Evolutionary conservation across 2,113 vertebrate species (phyloP).

Genomic region (Mesocricetus auratus): DNA sequence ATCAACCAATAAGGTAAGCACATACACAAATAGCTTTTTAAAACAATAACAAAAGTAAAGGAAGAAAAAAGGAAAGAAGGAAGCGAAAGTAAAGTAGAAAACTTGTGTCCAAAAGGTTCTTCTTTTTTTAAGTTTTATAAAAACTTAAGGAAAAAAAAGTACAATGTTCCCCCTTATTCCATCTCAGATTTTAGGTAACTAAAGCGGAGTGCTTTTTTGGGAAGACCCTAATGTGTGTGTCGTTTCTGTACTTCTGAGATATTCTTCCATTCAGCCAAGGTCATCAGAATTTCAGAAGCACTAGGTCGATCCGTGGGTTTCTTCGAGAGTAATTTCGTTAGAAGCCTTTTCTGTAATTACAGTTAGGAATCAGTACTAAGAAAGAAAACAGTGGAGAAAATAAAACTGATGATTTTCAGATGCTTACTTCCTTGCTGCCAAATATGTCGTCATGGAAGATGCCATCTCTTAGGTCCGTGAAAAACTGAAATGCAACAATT

Average conservation of each 20-base stretch:
- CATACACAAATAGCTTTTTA: too few relatives aligned
- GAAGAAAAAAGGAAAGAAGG: neutral
- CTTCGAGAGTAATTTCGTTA: conserved; percentile 65
- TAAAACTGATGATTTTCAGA: conserved; percentile 56
- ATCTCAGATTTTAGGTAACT: neutral
- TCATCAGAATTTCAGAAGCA: conserved; percentile 51
- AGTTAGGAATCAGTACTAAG: conserved; percentile 25
- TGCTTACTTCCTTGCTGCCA: conserved; percentile 74
- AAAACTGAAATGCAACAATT: conserved; percentile 70
- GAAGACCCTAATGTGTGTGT: neutral
- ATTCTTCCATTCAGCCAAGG: conserved; percentile 58
- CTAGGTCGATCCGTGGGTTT: conserved; percentile 48
- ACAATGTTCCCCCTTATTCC: neutral
- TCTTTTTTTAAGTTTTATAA: neutral
- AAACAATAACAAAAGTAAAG: neutral
- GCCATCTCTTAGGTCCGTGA: accelerated
- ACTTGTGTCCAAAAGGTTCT: neutral
- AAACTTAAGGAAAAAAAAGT: conserved; percentile 12
- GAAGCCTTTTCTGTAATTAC: conserved; percentile 73
- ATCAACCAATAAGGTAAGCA: too few relatives aligned
- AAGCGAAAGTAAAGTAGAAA: neutral
- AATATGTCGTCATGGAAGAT: conserved; percentile 1
- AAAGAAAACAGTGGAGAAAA: conserved; percentile 38
- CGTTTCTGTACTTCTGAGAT: neutral
- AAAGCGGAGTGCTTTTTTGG: neutral